Evolutionary conservation across 1,140 invertebrate genomes (phyloP).

Genomic region (Anoplophora glabripennis): DNA sequence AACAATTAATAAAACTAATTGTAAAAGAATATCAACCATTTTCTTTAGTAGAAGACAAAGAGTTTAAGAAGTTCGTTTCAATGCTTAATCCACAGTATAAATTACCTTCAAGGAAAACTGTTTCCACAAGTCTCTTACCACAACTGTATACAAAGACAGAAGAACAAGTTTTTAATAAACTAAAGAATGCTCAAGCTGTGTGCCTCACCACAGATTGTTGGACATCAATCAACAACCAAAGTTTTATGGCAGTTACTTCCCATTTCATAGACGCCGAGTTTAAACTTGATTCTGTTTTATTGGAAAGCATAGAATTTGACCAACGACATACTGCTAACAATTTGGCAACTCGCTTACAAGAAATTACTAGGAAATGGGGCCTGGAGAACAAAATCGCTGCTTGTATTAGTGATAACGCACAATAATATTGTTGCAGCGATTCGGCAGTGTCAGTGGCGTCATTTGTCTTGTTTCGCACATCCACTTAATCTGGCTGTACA

Average conservation of each 20-base stretch:
- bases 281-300: slow-evolving; percentile 10
- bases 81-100: slow-evolving; percentile 37
- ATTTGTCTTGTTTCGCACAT: too few species aligned
- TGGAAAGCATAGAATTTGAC: slow-evolving; percentile 7
- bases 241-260: slow-evolving; percentile 19
- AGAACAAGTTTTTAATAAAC: slow-evolving; percentile 3
- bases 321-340: slow-evolving; percentile 13
- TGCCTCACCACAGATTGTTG: slow-evolving; percentile 24
- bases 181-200: slow-evolving; percentile 9
- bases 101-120: slow-evolving; percentile 33
- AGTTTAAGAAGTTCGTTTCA: slow-evolving; percentile 32
- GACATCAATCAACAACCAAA: slow-evolving; percentile 26
- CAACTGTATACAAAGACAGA: slow-evolving; percentile 18
- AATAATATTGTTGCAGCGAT: too few species aligned
- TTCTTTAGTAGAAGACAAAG: slow-evolving; percentile 36
- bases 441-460: too few species aligned
- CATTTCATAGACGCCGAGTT: slow-evolving; percentile 22
- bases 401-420: too few species aligned
- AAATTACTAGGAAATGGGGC: too few species aligned
- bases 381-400: too few species aligned
- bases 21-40: slow-evolving; percentile 38
- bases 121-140: slow-evolving; percentile 24
- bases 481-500: too few species aligned
- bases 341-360: too few species aligned
- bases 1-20: slow-evolving; percentile 23